Conservation (phyloP, 2,888 invertebrate species). For the Buathra laborator region DNA sequence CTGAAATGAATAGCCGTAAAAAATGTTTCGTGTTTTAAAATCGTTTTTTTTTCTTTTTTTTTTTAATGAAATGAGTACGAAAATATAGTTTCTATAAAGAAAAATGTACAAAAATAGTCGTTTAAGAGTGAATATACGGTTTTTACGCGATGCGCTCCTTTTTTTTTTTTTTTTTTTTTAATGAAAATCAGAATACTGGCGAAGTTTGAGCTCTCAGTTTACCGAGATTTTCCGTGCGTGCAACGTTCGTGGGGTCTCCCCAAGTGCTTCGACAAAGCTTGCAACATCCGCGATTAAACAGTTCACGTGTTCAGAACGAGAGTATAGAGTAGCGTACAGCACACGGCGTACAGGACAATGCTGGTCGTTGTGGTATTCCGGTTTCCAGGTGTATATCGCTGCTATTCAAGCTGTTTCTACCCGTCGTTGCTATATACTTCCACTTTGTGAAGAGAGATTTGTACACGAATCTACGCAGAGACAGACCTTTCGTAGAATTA, state of each 20-base stretch:
- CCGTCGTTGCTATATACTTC: background rate
- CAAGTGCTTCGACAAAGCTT: conserved; percentile 76
- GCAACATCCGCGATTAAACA: conserved; percentile 80
- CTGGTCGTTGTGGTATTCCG: conserved; percentile 75
- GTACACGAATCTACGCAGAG: conserved; percentile 3
- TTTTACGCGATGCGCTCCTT: background rate
- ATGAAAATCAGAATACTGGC: background rate
- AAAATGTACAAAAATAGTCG: background rate
- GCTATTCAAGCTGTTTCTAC: conserved; percentile 53
- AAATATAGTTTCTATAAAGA: background rate
- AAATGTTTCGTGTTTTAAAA: background rate
- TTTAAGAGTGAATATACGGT: background rate
- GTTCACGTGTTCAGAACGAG: conserved; percentile 71
- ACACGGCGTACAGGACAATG: conserved; percentile 73
- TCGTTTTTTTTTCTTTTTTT: background rate
- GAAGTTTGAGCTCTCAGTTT: background rate
- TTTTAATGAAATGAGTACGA: background rate
- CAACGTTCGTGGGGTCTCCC: conserved; percentile 8
- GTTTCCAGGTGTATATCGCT: conserved; percentile 76
- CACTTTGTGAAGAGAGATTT: conserved; percentile 21
- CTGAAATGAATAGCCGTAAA: background rate
- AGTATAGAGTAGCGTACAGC: conserved; percentile 26
- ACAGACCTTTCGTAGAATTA: conserved; percentile 21
- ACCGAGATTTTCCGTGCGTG: conserved; percentile 23
- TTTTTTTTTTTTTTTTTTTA: background rate